Conservation (phyloP, 2,113 vertebrate genomes). For the Baryphthengus martii region DNA sequence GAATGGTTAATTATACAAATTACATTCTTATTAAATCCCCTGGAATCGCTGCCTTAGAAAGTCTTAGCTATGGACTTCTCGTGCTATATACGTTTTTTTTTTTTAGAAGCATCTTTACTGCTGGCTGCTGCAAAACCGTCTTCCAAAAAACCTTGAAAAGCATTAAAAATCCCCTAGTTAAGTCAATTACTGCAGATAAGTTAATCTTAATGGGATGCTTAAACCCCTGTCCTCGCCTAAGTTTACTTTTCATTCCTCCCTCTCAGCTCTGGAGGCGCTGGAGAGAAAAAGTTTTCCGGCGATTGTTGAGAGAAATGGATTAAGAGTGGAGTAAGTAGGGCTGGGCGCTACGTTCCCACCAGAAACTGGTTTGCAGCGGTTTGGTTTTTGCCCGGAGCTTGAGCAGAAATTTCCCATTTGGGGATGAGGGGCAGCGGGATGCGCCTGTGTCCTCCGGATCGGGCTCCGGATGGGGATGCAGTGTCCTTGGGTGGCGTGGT, state of each 20-base stretch:
- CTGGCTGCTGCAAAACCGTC: slow-evolving; percentile 60
- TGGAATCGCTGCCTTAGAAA: slow-evolving; percentile 77
- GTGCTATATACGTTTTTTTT: slow-evolving; percentile 34
- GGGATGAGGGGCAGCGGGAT: not conserved
- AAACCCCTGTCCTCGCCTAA: slow-evolving; percentile 65
- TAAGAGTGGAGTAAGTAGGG: not conserved
- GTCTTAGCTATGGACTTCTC: slow-evolving; percentile 75
- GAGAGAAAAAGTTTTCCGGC: not conserved
- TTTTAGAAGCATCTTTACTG: slow-evolving; percentile 62
- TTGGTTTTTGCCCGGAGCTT: not conserved
- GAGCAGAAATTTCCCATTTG: not conserved
- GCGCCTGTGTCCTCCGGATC: rapidly evolving
- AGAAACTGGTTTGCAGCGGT: not conserved
- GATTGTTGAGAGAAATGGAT: slow-evolving; percentile 42
- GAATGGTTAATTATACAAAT: slow-evolving; percentile 86
- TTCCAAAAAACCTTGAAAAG: slow-evolving; percentile 74
- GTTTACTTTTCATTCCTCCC: slow-evolving; percentile 59
- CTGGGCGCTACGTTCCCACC: not conserved
- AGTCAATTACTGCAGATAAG: slow-evolving; percentile 76
- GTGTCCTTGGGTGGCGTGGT: not conserved
- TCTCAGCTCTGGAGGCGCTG: slow-evolving; percentile 12
- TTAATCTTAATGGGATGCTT: slow-evolving; percentile 73
- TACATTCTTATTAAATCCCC: slow-evolving; percentile 84
- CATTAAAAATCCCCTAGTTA: slow-evolving; percentile 78
- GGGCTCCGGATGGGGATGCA: rapidly evolving